Evolutionary conservation across 2,888 invertebrate species (phyloP).

Genomic region (Troides aeacus): DNA sequence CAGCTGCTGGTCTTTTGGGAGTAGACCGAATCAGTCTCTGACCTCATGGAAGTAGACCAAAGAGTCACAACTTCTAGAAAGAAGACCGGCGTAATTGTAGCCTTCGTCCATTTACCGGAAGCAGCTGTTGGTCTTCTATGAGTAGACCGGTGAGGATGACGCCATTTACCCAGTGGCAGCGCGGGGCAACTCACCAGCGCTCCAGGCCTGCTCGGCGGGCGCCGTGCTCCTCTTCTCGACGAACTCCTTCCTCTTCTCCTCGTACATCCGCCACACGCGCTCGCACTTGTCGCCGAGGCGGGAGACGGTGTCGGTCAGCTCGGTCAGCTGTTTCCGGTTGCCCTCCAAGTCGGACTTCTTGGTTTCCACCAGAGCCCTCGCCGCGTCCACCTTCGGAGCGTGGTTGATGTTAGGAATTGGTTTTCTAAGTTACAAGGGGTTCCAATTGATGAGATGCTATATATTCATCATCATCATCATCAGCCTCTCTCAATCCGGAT

Average conservation of each 20-base stretch:
- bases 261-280: conserved; percentile 79
- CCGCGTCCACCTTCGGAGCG: conserved; percentile 82
- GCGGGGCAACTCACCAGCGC: conserved; percentile 42
- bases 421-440: no score
- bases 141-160: no score
- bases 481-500: no score
- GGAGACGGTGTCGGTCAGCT: conserved; percentile 84
- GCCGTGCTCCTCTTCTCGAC: conserved; percentile 57
- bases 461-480: no score
- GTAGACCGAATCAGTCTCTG: no score
- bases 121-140: background rate
- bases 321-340: conserved; percentile 87
- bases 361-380: conserved; percentile 87
- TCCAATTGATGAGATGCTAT: no score
- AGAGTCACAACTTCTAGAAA: background rate
- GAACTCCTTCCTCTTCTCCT: conserved; percentile 77
- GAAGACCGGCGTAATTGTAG: background rate
- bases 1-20: no score
- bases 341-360: conserved; percentile 90
- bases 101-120: background rate
- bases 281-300: conserved; percentile 83
- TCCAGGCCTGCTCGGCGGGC: conserved; percentile 65
- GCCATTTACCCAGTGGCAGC: no score
- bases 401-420: no score
- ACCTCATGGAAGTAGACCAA: no score